Conservation (phyloP, 2,113 vertebrate genomes). For the Aptenodytes forsteri region DNA sequence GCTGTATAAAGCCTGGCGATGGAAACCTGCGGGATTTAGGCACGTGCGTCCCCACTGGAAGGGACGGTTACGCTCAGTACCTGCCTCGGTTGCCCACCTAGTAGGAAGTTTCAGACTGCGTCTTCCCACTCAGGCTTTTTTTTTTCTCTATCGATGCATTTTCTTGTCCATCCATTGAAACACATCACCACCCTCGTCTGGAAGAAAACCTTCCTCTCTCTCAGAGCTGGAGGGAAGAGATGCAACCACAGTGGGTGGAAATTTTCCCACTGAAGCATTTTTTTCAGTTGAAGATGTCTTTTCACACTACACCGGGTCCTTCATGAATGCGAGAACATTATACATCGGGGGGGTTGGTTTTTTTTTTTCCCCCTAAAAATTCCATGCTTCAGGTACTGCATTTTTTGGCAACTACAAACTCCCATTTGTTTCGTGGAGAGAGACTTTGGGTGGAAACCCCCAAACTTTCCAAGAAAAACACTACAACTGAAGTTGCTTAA, state of each 20-base stretch:
- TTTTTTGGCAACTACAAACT: background rate
- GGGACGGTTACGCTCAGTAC: background rate
- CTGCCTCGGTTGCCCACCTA: background rate
- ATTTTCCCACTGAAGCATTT: background rate
- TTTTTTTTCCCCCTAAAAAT: background rate
- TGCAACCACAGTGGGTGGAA: background rate
- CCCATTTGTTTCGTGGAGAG: background rate
- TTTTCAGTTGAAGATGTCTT: background rate
- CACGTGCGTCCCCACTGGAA: background rate
- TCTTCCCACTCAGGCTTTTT: background rate
- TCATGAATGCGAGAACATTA: background rate
- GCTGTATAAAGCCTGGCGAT: fast-evolving
- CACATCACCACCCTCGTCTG: background rate
- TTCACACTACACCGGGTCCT: background rate
- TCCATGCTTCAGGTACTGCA: background rate
- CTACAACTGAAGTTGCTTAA: background rate
- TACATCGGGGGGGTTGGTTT: background rate
- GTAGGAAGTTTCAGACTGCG: background rate
- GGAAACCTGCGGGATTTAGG: background rate
- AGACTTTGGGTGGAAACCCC: background rate
- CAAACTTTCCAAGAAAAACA: conserved; percentile 19
- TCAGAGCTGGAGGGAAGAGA: background rate
- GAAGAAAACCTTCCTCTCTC: background rate
- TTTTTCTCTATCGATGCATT: background rate
- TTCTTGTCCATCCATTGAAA: background rate